These are phyloP conservation scores for Herminia tarsipennalis DNA, from an alignment of 2,888 invertebrate species.

Conservation along the genomic window DNA sequence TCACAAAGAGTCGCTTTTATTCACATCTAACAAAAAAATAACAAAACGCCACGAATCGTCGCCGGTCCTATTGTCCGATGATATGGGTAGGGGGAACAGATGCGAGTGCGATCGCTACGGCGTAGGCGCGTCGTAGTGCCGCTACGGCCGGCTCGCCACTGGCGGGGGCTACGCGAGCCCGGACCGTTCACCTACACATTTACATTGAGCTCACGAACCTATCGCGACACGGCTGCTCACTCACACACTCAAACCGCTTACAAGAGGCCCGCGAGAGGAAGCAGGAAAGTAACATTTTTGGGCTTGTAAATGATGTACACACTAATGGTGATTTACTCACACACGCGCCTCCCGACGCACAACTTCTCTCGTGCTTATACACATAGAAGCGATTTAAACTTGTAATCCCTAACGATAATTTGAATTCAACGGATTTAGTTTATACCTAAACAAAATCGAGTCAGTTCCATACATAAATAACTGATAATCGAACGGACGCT, in stretches of 20 bases:
- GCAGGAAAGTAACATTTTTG: slow-evolving; percentile 79
- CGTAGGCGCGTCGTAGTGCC: slow-evolving; percentile 75
- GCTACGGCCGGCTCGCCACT: slow-evolving; percentile 78
- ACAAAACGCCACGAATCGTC: slow-evolving; percentile 74
- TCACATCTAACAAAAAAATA: slow-evolving; percentile 77
- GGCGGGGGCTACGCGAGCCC: slow-evolving; percentile 82
- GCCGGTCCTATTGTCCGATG: slow-evolving; percentile 73
- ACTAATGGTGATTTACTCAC: slow-evolving; percentile 74
- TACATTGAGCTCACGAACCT: slow-evolving; percentile 57
- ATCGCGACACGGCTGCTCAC: slow-evolving; percentile 55
- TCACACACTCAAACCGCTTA: slow-evolving; percentile 62
- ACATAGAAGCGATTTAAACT: slow-evolving; percentile 79
- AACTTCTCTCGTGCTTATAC: slow-evolving; percentile 62
- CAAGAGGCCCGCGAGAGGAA: slow-evolving; percentile 69
- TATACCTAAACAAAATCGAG: slow-evolving; percentile 49
- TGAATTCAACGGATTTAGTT: slow-evolving; percentile 77
- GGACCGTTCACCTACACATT: slow-evolving; percentile 76
- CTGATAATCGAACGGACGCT: background rate
- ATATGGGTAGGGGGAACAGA: slow-evolving; percentile 51
- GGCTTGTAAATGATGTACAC: slow-evolving; percentile 80
- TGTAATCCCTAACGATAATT: slow-evolving; percentile 83
- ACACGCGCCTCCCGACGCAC: slow-evolving; percentile 59
- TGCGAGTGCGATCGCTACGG: slow-evolving; percentile 59
- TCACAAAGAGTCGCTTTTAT: slow-evolving; percentile 71
- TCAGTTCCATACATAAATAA: slow-evolving; percentile 26